Evolutionary conservation across 2,888 invertebrate genomes (phyloP).

Genomic region (Aradus depressus): DNA sequence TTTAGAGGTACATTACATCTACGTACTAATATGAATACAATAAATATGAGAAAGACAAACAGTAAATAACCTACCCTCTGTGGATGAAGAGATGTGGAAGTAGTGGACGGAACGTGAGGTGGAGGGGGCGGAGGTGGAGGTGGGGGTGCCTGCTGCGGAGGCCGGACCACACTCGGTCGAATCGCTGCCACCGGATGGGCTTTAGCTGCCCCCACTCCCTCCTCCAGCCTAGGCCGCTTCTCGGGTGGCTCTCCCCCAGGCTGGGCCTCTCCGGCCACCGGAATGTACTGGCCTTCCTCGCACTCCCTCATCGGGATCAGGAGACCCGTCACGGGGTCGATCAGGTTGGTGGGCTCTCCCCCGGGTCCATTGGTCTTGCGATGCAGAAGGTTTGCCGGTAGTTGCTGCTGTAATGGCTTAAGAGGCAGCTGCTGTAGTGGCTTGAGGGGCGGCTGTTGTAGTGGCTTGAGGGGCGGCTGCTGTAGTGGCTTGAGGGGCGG

Average conservation of each 20-base stretch:
- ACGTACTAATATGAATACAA: no score
- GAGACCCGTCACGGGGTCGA: constrained; percentile 64
- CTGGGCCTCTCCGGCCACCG: constrained; percentile 38
- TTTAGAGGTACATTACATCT: no score
- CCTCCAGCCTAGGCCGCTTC: constrained; percentile 22
- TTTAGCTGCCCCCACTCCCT: constrained; percentile 11
- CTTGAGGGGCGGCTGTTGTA: constrained; percentile 4
- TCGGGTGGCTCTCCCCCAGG: constrained; percentile 27
- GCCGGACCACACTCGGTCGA: constrained; percentile 24
- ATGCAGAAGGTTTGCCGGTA: constrained; percentile 3
- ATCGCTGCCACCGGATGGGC: constrained; percentile 14
- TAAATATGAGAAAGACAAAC: no score
- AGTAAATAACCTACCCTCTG: constrained; percentile 16
- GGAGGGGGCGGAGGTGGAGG: constrained; percentile 20
- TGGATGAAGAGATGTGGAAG: constrained; percentile 11
- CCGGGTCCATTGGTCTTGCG: background rate
- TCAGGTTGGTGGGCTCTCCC: constrained; percentile 51
- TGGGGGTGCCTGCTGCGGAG: constrained; percentile 21
- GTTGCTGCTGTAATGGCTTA: background rate
- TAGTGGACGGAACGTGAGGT: constrained; percentile 7
- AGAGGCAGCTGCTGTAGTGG: constrained; percentile 15
- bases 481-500: constrained; percentile 24
- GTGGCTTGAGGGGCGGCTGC: constrained; percentile 31
- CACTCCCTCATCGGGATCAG: constrained; percentile 57
- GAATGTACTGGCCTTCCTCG: constrained; percentile 57